phyloP scores from a whole-genome alignment of 2,113 vertebrate genomes.

The Grammomys dolichurus region DNA sequence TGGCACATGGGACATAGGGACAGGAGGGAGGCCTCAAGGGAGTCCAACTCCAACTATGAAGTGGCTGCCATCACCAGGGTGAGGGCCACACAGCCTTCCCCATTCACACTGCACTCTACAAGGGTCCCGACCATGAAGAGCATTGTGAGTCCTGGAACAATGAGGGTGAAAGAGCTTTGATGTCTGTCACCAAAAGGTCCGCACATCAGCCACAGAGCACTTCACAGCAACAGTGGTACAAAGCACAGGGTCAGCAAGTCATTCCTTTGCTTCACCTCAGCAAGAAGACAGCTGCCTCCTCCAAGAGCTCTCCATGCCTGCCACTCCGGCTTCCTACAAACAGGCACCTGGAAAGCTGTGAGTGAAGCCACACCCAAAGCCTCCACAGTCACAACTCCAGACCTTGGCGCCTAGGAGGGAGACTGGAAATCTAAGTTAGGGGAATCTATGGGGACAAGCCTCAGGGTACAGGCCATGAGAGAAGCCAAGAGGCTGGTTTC shows the following conservation, averaged over 20 bases:
- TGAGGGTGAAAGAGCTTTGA: not conserved
- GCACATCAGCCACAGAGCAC: not conserved
- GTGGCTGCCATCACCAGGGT: not conserved
- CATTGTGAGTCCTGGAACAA: not conserved
- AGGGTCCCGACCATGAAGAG: not conserved
- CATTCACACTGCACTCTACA: no score
- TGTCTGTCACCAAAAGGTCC: not conserved
- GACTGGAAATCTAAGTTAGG: not conserved
- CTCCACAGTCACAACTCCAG: not conserved
- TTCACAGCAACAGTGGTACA: not conserved
- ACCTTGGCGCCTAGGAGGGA: not conserved
- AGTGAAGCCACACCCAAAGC: not conserved
- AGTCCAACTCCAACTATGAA: not conserved
- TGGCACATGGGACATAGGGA: not conserved
- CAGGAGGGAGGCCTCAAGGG: not conserved
- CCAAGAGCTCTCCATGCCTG: not conserved
- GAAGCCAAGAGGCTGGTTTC: not conserved
- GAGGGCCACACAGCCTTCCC: not conserved
- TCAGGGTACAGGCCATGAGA: not conserved
- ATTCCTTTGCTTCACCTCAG: not conserved
- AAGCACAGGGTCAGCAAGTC: not conserved
- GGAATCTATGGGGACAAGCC: not conserved
- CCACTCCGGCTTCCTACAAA: not conserved
- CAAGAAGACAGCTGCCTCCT: not conserved
- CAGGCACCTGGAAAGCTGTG: not conserved